Evolutionary conservation across 2,113 vertebrate species (phyloP), one percentile per base, ranked within the genome.

Genomic region (Sprattus sprattus): DNA sequence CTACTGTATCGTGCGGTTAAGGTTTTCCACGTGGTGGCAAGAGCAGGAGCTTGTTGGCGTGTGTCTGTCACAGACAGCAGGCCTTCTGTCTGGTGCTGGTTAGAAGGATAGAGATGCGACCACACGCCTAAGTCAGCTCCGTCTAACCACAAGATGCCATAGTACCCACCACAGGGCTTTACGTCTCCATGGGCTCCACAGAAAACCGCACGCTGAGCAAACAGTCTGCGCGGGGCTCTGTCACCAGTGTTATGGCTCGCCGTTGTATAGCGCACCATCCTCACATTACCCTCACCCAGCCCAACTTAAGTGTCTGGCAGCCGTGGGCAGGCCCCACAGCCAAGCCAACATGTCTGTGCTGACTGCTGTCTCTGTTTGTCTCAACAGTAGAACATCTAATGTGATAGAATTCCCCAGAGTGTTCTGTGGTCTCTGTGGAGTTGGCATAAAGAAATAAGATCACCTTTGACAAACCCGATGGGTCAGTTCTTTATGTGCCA

Each of bases 121-220:
- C 54, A 60, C 54, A 60, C 22, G 5, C 20, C 54, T 60, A 20
- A 20, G 54, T 60, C 54, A 60, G 54, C 54, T 20, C 18, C 54
- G 54, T 18, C 54, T 60, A 20, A 60, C 54, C 54, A 22, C 54
- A 60, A 4, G 54, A 22, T 20, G 20, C 5, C 54, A 22, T 20
- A 60, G 64, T 28, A 25, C 10, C 10, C 71, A 16, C 28, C 32
- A 11, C 64, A 15, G 11, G 22, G 71, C 71, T 39, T 13, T 11
- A 78, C 71, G 10, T 39, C 71, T 5, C 13, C 28, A 11, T 32
- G 28, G 10, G 28, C 13, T 28, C 13, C 71, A 39, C 71, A 10
- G 71, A 78, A 78, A 32, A 78, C 64, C 71, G 39, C 71, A 78
- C 15, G 71, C 71, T 78, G 71, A 78, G 32, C 71, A 78, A 78